A percentile compares a stretch with the other conserved stretches of the same genome.
Conservation (phyloP, 1,140 invertebrate genomes). For the Drosophila rhopaloa region DNA sequence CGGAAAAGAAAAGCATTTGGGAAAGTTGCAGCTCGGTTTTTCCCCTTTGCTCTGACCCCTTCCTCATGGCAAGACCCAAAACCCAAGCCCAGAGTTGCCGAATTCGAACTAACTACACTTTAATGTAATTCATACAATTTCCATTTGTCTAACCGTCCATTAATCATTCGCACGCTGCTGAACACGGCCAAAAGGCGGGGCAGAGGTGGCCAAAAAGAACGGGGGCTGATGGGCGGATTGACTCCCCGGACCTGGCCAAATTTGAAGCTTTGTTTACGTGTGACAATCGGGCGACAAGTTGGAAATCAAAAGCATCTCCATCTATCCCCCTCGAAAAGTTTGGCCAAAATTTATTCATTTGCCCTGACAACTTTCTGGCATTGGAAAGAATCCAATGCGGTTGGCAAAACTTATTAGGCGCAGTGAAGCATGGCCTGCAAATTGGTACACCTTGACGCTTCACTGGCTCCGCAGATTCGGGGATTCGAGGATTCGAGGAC, state of each 20-base stretch:
- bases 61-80: background rate
- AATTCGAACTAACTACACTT: constrained; percentile 77
- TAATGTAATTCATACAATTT: constrained; percentile 83
- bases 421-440: constrained; percentile 80
- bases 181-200: constrained; percentile 44
- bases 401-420: constrained; percentile 74
- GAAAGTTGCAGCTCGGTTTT: constrained; percentile 48
- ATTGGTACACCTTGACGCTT: constrained; percentile 82
- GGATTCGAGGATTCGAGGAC: constrained; percentile 11
- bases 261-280: constrained; percentile 81
- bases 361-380: constrained; percentile 55
- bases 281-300: constrained; percentile 80
- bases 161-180: constrained; percentile 80
- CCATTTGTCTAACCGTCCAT: constrained; percentile 79
- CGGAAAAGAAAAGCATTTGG: constrained; percentile 36
- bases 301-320: constrained; percentile 64
- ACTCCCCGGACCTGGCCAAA: constrained; percentile 42
- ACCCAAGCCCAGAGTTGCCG: constrained; percentile 21
- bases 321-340: constrained; percentile 13
- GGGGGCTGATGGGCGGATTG: constrained; percentile 29
- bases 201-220: constrained; percentile 1
- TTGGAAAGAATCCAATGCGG: constrained; percentile 57
- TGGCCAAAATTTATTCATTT: constrained; percentile 76
- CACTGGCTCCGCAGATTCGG: constrained; percentile 51
- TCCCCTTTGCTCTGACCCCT: constrained; percentile 8